phyloP scores from a whole-genome alignment of 1,140 invertebrate genomes.

The Nixonia krombeini region DNA sequence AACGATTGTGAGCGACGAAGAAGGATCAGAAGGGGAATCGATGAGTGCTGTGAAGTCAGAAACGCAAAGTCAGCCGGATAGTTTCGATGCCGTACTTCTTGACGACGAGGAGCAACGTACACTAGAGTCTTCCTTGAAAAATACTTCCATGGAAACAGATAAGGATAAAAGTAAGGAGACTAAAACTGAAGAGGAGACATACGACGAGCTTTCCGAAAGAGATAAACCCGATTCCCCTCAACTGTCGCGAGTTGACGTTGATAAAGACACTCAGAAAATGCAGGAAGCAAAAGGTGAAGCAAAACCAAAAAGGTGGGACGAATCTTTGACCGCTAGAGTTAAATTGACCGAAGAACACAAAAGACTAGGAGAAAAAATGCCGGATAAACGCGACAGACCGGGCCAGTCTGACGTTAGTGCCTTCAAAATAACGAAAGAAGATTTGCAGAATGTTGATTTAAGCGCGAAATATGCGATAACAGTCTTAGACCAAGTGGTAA shows the following conservation, averaged over 20 bases:
- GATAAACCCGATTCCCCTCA: slow-evolving; percentile 6
- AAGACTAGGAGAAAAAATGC: slow-evolving; percentile 39
- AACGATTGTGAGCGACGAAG: slow-evolving; percentile 20
- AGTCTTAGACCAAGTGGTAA: slow-evolving; percentile 71
- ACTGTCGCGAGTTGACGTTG: not conserved
- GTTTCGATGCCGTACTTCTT: slow-evolving; percentile 35
- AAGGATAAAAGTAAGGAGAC: slow-evolving; percentile 23
- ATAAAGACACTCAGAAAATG: slow-evolving; percentile 18
- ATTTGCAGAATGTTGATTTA: slow-evolving; percentile 73
- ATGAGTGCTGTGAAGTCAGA: too few relatives aligned
- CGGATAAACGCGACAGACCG: slow-evolving; percentile 45
- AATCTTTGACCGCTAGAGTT: slow-evolving; percentile 24
- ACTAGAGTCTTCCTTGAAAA: slow-evolving; percentile 33
- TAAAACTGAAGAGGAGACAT: not conserved
- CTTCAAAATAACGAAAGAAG: slow-evolving; percentile 80
- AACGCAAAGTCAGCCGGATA: slow-evolving; percentile 36
- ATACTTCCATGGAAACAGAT: slow-evolving; percentile 25
- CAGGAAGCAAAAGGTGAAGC: slow-evolving; percentile 34
- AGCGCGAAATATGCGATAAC: slow-evolving; percentile 67
- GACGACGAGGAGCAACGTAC: slow-evolving; percentile 25
- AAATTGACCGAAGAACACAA: slow-evolving; percentile 49
- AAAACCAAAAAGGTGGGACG: slow-evolving; percentile 39
- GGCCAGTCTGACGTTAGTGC: slow-evolving; percentile 71
- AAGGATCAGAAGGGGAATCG: slow-evolving; percentile 28
- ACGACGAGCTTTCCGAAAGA: not conserved